These are phyloP conservation scores for Trissonchulus sp. DNA, from an alignment of 2,888 invertebrate species.

Conservation along the genomic window DNA sequence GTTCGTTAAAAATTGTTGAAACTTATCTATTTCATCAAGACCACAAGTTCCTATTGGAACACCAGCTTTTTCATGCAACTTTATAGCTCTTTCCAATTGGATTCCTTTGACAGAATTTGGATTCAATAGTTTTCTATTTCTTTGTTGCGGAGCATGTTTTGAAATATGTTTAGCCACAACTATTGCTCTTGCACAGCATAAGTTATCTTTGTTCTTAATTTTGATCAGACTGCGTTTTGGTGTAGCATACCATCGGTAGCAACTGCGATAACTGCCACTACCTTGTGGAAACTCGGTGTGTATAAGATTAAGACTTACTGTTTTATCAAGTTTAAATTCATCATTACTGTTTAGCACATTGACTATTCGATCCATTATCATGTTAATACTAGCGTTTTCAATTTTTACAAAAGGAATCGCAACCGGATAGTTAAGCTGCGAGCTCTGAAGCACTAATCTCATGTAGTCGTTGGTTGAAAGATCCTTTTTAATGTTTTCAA, in stretches of 20 bases:
- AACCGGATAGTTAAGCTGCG: background rate
- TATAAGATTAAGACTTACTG: slow-evolving; percentile 8
- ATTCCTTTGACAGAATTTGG: background rate
- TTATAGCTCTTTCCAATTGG: background rate
- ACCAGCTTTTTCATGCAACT: background rate
- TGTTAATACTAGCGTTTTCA: slow-evolving; percentile 7
- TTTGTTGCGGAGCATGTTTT: background rate
- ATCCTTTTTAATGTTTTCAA: background rate
- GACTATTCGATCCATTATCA: slow-evolving; percentile 16
- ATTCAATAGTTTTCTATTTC: background rate
- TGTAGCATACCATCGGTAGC: background rate
- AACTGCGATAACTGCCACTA: background rate
- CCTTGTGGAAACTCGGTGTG: slow-evolving; percentile 10
- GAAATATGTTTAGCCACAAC: background rate
- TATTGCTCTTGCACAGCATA: background rate
- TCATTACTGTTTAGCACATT: slow-evolving; percentile 14
- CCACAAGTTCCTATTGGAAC: background rate
- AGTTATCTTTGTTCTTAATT: background rate
- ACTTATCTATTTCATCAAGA: background rate
- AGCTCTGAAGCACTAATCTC: slow-evolving; percentile 13
- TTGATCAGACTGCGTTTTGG: background rate
- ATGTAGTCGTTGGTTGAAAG: slow-evolving; percentile 7
- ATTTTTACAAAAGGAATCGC: slow-evolving; percentile 19
- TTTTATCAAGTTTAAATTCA: background rate
- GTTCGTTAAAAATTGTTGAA: background rate